Conservation (phyloP, 1,140 invertebrate species). For the Metopolophium dirhodum region DNA sequence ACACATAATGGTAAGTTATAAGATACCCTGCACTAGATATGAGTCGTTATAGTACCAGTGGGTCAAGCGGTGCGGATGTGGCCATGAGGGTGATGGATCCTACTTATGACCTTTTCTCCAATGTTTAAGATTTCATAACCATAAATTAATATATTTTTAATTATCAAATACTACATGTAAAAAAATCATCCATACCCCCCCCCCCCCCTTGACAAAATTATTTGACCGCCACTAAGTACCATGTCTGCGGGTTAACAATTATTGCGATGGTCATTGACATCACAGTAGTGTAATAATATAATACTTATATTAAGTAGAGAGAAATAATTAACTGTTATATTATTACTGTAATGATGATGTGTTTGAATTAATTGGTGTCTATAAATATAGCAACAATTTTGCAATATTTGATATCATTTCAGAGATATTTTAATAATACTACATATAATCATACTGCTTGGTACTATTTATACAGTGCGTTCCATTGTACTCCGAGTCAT, state of each 20-base stretch:
- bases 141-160: no score
- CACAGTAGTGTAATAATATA: not conserved
- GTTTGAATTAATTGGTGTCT: constrained; percentile 8
- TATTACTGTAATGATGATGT: not conserved
- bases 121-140: no score
- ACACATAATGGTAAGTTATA: not conserved
- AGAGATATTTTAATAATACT: not conserved
- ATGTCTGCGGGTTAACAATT: not conserved
- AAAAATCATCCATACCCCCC: no score
- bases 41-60: not conserved
- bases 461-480: not conserved
- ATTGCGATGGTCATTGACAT: constrained; percentile 20
- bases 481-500: not conserved
- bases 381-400: constrained; percentile 25
- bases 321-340: constrained; percentile 5
- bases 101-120: no score
- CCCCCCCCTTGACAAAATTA: no score
- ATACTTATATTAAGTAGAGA: not conserved
- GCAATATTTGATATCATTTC: not conserved
- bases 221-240: not conserved
- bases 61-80: no score
- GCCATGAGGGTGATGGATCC: no score
- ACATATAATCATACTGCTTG: not conserved
- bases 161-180: no score
- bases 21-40: not conserved